These are phyloP conservation scores for Bradypodion ventrale DNA, from an alignment of 2,797 vertebrate species.

Conservation along the genomic window DNA sequence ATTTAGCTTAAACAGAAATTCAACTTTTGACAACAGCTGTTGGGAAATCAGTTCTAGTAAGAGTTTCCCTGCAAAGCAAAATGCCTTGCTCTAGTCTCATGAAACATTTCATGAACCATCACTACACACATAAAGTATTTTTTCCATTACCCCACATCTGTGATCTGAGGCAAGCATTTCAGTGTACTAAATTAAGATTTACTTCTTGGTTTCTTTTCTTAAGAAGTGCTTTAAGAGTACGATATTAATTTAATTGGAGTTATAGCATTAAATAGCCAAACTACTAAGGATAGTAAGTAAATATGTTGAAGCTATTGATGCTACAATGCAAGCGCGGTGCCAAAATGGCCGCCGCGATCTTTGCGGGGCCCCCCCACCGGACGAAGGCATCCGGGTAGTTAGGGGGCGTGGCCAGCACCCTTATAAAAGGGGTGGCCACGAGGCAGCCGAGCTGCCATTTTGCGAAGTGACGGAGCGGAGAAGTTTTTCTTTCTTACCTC, in stretches of 20 bases:
- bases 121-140: neutral
- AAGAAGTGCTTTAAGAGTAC: no score
- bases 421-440: no score
- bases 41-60: neutral
- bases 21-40: neutral
- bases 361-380: no score
- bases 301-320: neutral
- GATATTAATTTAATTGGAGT: no score
- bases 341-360: no score
- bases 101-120: neutral
- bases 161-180: neutral
- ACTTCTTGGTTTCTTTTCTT: conserved; percentile 5
- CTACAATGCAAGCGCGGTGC: no score
- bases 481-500: no score
- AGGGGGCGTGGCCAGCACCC: no score
- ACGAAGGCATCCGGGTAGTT: no score
- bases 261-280: conserved; percentile 15
- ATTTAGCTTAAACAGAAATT: neutral
- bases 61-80: neutral
- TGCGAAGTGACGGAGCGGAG: no score
- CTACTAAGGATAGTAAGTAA: conserved; percentile 32
- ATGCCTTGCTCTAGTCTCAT: neutral
- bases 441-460: no score
- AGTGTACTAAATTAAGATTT: neutral
- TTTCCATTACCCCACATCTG: no score